Percentiles rank a stretch among this genome's conserved stretches.
Conservation (phyloP, 1,140 invertebrate genomes). For the Leptopilina boulardi region DNA sequence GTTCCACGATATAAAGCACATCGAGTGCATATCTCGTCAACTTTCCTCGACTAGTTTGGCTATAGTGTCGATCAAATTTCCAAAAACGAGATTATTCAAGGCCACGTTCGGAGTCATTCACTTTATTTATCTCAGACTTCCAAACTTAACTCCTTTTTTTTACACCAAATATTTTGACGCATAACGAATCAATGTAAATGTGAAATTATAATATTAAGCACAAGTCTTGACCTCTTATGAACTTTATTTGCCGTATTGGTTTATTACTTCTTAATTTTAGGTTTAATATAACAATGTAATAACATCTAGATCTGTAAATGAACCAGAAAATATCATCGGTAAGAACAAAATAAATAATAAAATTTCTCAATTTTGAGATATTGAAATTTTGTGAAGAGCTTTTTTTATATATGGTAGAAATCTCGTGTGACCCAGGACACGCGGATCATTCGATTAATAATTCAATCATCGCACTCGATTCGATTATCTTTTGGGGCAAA, state of each 20-base stretch:
- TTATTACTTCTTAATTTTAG: too few relatives aligned
- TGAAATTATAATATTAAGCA: too few relatives aligned
- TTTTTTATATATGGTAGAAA: not conserved
- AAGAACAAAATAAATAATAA: too few relatives aligned
- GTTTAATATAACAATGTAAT: too few relatives aligned
- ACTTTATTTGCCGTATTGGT: too few relatives aligned
- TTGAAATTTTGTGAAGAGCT: not conserved
- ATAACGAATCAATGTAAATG: too few relatives aligned
- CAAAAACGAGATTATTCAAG: conserved; percentile 67
- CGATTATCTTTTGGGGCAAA: conserved; percentile 67
- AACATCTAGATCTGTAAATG: too few relatives aligned
- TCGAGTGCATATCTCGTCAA: conserved; percentile 44
- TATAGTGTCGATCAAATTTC: conserved; percentile 76
- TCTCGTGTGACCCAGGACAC: conserved; percentile 65
- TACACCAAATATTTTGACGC: too few relatives aligned
- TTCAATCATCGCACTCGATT: conserved; percentile 74
- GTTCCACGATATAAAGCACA: conserved; percentile 49
- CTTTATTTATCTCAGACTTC: too few relatives aligned
- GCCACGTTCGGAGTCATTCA: conserved; percentile 40
- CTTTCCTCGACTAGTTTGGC: conserved; percentile 69
- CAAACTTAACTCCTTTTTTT: too few relatives aligned
- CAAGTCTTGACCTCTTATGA: too few relatives aligned
- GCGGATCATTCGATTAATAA: conserved; percentile 75
- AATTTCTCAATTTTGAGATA: not conserved
- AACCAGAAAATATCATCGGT: not conserved